Percentiles rank a stretch among this genome's conserved stretches.
These are phyloP conservation scores for Amblyopsis rosae DNA, from an alignment of 2,113 vertebrate species.

Conservation along the genomic window DNA sequence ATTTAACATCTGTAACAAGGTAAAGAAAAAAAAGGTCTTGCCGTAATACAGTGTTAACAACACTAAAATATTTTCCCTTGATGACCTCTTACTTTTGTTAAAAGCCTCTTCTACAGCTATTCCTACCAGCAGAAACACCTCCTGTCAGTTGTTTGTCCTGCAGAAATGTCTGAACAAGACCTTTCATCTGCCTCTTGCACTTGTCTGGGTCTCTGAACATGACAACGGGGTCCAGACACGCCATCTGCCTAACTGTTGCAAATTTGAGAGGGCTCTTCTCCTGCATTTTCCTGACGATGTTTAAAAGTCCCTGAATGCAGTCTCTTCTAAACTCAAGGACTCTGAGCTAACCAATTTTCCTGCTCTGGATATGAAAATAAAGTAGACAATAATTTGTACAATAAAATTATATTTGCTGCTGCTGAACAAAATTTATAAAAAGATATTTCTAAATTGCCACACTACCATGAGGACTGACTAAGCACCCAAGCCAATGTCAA, in stretches of 20 bases:
- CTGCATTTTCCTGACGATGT: slow-evolving; percentile 27
- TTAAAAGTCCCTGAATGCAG: slow-evolving; percentile 22
- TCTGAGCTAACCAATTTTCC: not conserved
- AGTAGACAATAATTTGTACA: slow-evolving; percentile 24
- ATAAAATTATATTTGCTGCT: slow-evolving; percentile 25
- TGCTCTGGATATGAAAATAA: not conserved
- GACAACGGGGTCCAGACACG: not conserved
- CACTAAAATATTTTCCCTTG: not conserved
- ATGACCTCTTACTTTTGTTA: not conserved
- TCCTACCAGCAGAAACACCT: slow-evolving; percentile 15
- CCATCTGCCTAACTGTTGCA: not conserved
- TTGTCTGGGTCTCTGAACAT: slow-evolving; percentile 13
- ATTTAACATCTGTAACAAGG: no score
- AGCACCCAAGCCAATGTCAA: slow-evolving; percentile 14
- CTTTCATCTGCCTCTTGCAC: slow-evolving; percentile 11
- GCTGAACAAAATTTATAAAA: slow-evolving; percentile 11
- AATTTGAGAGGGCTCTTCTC: slow-evolving; percentile 8
- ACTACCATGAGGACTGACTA: slow-evolving; percentile 28
- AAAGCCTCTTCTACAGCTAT: not conserved
- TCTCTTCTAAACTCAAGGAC: slow-evolving; percentile 25
- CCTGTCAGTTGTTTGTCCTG: slow-evolving; percentile 22
- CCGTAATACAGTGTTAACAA: not conserved
- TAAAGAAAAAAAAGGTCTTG: not conserved
- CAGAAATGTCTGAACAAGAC: slow-evolving; percentile 10
- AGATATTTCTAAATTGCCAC: slow-evolving; percentile 25